Evolutionary conservation across 2,797 vertebrate genomes (phyloP), one percentile per base, ranked within the genome.

Genomic region (Emydoidea blandingii): DNA sequence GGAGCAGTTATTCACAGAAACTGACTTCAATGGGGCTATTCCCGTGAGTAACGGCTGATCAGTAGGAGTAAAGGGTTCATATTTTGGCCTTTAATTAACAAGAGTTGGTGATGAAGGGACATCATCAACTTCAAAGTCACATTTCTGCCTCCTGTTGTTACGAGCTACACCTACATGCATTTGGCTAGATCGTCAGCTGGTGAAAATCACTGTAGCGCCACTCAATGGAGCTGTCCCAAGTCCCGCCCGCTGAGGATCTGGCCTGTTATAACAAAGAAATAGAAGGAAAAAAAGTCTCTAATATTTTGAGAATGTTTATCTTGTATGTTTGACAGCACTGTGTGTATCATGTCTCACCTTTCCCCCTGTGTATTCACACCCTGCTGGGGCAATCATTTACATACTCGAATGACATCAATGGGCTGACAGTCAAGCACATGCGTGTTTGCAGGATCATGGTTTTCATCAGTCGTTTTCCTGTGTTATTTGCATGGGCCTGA

Each of bases 401-500:
- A 37, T n/a, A 72, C n/a, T 41, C 19, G 5, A 41, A 41, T 37
- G 9, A 37, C 65, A 12, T 78, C 74, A 47, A 15, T 49, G 44
- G 7, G 27, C 44, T 2, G 7, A 41, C 41, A 78, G 7, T 29
- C 74, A 31, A 76, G 44, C 19, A 72, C 65, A 21, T 23, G 65
- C 6, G 6, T 78, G 44, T 44, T 44, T 78, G 44, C 27, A 15
- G 44, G 41, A 14, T 49, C 25, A 47, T 27, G 25, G 12, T 23
- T 14, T 5, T 41, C 12, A 4, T 41, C 14, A 4, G 25, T 76
- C 44, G 9, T 41, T 59, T 87, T 81, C 21, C 16, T 5, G 9
- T 9, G 2, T 2, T 0, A 0, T 59, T 4, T 14, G 50, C 82
- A 2, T 8, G 89, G 21, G 1, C 4, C 79, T 76, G 49, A 72